Evolutionary conservation across 2,113 vertebrate genomes (phyloP).

Genomic region (Notechis scutatus): DNA sequence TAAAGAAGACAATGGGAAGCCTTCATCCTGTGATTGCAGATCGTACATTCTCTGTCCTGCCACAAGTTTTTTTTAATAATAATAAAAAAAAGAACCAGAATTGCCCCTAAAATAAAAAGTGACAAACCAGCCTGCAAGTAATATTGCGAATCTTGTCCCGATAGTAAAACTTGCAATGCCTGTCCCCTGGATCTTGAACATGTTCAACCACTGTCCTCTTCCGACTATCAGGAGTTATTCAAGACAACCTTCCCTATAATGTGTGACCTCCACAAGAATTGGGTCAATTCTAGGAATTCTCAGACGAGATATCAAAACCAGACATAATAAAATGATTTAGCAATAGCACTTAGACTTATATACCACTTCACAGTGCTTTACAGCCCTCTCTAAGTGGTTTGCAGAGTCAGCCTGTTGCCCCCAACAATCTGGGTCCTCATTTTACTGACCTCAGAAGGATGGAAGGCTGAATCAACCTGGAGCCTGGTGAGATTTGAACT

Average conservation of each 20-base stretch:
- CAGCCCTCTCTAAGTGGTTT: too few species aligned
- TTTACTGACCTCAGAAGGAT: too few species aligned
- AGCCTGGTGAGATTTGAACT: too few species aligned
- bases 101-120: not conserved
- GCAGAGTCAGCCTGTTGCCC: too few species aligned
- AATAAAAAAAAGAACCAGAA: not conserved
- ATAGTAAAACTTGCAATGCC: not conserved
- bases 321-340: not conserved
- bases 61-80: not conserved
- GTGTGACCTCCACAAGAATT: not conserved
- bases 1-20: not conserved
- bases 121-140: not conserved
- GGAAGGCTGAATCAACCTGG: too few species aligned
- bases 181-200: not conserved
- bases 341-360: too few species aligned
- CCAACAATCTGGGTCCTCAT: too few species aligned
- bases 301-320: not conserved
- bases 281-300: not conserved
- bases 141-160: not conserved
- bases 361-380: too few species aligned
- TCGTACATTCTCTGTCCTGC: not conserved
- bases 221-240: not conserved
- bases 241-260: not conserved
- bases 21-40: not conserved
- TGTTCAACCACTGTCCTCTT: not conserved